Evolutionary conservation across 2,113 vertebrate genomes (phyloP).

Genomic region (Tautogolabrus adspersus): DNA sequence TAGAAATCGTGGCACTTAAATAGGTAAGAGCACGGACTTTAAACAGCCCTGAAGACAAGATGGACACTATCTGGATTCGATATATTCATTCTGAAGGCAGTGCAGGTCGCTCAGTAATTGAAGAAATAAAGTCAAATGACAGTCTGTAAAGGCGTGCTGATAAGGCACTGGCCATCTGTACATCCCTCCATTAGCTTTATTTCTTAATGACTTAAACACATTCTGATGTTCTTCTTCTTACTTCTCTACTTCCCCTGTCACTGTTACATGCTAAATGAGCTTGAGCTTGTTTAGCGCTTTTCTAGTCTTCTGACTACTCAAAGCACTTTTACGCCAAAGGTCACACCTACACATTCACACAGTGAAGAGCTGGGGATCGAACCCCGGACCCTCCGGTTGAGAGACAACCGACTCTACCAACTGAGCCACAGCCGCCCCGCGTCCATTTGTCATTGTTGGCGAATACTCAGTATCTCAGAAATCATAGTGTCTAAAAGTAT

Average conservation of each 20-base stretch:
- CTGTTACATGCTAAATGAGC: too few species aligned
- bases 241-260: not conserved
- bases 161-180: not conserved
- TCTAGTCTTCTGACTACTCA: too few species aligned
- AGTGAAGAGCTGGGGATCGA: too few species aligned
- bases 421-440: too few species aligned
- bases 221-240: not conserved
- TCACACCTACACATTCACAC: too few species aligned
- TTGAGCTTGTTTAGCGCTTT: too few species aligned
- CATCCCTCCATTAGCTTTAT: not conserved
- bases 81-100: not conserved
- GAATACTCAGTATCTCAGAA: constrained; percentile 16
- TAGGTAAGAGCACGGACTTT: not conserved
- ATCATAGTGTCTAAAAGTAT: constrained; percentile 11
- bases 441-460: not conserved
- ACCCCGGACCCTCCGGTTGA: too few species aligned
- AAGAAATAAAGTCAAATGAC: not conserved
- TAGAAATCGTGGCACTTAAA: not conserved
- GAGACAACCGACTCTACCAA: too few species aligned
- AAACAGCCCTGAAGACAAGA: not conserved
- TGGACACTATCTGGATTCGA: not conserved
- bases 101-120: not conserved
- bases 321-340: too few species aligned
- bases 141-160: too few species aligned
- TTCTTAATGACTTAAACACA: not conserved